Evolutionary conservation across 2,888 invertebrate genomes (phyloP).

Genomic region (Sinhomidia bicolor): DNA sequence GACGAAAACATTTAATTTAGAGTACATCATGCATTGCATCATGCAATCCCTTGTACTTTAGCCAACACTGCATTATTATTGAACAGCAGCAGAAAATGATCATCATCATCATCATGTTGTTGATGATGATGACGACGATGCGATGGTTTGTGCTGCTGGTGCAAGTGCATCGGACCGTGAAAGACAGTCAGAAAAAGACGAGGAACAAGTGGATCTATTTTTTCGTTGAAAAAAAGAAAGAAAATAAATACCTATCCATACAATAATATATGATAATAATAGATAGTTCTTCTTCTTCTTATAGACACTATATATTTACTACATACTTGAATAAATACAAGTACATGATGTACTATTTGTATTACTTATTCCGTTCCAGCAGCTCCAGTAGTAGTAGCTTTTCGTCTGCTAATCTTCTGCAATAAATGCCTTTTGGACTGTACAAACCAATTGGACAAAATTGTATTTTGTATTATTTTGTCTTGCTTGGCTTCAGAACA

Average conservation of each 20-base stretch:
- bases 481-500: slow-evolving; percentile 5
- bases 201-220: slow-evolving; percentile 10
- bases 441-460: slow-evolving; percentile 32
- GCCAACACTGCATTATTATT: background rate
- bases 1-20: background rate
- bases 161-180: slow-evolving; percentile 46
- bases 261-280: too few relatives aligned
- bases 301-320: too few relatives aligned
- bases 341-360: slow-evolving; percentile 10
- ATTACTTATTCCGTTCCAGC: slow-evolving; percentile 24
- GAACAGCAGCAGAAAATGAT: too few relatives aligned
- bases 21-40: background rate
- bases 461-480: slow-evolving; percentile 6
- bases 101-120: slow-evolving; percentile 42
- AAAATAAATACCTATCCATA: too few relatives aligned
- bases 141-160: background rate
- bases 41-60: slow-evolving; percentile 24
- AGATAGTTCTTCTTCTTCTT: too few relatives aligned
- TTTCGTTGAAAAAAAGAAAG: background rate
- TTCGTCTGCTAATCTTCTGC: background rate
- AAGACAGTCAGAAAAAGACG: slow-evolving; percentile 31
- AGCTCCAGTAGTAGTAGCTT: slow-evolving; percentile 10
- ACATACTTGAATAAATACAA: background rate
- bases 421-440: background rate
- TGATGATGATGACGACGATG: background rate